A percentile compares a stretch with the other conserved stretches of the same genome.
These are phyloP conservation scores for Peromyscus melanophrys DNA, from an alignment of 2,797 vertebrate genomes.

Conservation along the genomic window DNA sequence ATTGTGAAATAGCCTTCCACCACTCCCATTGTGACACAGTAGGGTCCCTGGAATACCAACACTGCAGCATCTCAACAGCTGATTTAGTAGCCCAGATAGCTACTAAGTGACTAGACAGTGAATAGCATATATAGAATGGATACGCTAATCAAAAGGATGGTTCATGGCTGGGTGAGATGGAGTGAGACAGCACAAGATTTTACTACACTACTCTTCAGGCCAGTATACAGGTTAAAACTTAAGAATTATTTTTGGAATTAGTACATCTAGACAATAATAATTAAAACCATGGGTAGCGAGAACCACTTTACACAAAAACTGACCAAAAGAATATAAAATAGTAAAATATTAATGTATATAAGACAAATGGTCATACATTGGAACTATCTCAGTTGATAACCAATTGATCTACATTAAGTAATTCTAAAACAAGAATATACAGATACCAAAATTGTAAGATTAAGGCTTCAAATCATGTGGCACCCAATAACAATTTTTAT, in stretches of 20 bases:
- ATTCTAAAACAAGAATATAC: constrained; percentile 42
- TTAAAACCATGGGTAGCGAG: not conserved
- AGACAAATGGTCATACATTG: not conserved
- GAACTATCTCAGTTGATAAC: constrained; percentile 3
- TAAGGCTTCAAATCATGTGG: not conserved
- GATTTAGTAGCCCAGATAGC: not conserved
- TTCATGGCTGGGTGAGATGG: not conserved
- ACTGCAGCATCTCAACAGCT: not conserved
- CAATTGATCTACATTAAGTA: not conserved
- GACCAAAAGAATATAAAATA: not conserved
- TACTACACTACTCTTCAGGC: not conserved
- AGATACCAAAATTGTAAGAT: not conserved
- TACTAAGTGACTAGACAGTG: not conserved
- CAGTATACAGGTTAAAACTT: not conserved
- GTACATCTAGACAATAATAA: not conserved
- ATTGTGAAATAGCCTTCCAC: not conserved
- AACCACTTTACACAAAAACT: constrained; percentile 15
- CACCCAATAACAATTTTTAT: not conserved
- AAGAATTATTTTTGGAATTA: not conserved
- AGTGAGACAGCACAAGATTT: not conserved
- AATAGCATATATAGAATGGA: not conserved
- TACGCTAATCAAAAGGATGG: not conserved
- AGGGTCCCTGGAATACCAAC: not conserved
- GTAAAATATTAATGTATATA: not conserved
- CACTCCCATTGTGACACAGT: not conserved